Base-by-base conservation (phyloP, 2,113 vertebrate species). In the Pygoscelis adeliae region DNA sequence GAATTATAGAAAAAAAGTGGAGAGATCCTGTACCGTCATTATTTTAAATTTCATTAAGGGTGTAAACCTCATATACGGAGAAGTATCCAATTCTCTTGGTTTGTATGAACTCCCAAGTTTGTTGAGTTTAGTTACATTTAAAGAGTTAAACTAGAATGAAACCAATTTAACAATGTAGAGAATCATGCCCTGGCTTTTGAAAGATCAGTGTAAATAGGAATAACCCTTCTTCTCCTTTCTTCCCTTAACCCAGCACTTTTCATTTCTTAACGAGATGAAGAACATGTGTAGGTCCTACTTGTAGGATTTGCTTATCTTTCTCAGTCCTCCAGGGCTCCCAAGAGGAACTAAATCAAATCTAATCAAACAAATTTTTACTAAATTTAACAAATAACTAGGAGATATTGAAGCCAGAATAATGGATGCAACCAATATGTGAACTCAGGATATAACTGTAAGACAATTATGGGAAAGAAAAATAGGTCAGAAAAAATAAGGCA, bases 371-470 rank as follows among this genome's bases (percentile, higher is more conserved):
- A 96, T 89, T 93, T 66, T 89, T 95, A 91, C 89, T 90, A 95
- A 94, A 95, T 97, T 97, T 96, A 96, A 96, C 95, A 96, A 94
- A 97, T 87, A 97, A 83, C 71, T 71, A 83, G 80, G 83, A 93
- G 78, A 93, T 79, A n/a, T 38, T 89, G 52, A 96, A 96, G 58
- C 36, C 50, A 62, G 42, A 85, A 84, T 94, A 96, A 94, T 79
- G 62, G 69, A 89, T 91, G 36, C 65, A 95, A 94, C 79, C 13
- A 65, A 94, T 93, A 93, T 1, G 11, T 73, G 78, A 95, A 87
- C 61, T 94, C 62, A 72, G 32, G 56, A 30, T 78, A 50, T 32
- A 91, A 87, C n/a, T 73, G 22, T 70, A 93, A 90, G 82, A 93
- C 50, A 96, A 94, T 96, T 97, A 94, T 10, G 23, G 42, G 56